Percentiles rank a stretch among this genome's conserved stretches.
phyloP scores from a whole-genome alignment of 2,113 vertebrate species.

The Scortum barcoo region DNA sequence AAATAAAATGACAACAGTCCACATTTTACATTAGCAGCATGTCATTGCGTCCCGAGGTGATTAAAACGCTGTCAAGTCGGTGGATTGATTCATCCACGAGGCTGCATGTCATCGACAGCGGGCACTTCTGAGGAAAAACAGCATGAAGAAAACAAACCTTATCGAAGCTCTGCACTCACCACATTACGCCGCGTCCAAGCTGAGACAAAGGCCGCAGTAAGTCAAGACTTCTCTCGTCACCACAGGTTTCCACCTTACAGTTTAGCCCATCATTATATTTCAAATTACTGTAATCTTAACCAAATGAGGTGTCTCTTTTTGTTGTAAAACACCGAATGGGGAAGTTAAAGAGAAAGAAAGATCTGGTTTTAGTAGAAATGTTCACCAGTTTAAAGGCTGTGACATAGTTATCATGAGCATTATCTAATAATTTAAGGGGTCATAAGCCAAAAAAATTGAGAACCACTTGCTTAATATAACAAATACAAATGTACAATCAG shows the following conservation, averaged over 20 bases:
- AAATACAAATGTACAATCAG: background rate
- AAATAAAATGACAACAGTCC: slow-evolving; percentile 10
- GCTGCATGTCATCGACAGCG: slow-evolving; percentile 15
- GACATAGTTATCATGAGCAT: background rate
- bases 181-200: slow-evolving; percentile 3
- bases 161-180: background rate
- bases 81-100: slow-evolving; percentile 40
- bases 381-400: background rate
- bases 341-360: too few species aligned
- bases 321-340: background rate
- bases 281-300: background rate
- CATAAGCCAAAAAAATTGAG: background rate
- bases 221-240: background rate
- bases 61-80: slow-evolving; percentile 37
- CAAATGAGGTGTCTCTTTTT: background rate
- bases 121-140: slow-evolving; percentile 1
- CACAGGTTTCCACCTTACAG: background rate
- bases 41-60: slow-evolving; percentile 10
- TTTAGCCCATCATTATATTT: background rate
- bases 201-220: background rate
- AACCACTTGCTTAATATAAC: background rate
- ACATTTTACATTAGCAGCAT: slow-evolving; percentile 32
- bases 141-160: slow-evolving; percentile 4
- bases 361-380: background rate
- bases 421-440: background rate